These are phyloP conservation scores for Cranoglanis bouderius DNA, from an alignment of 2,113 vertebrate genomes.

Conservation along the genomic window DNA sequence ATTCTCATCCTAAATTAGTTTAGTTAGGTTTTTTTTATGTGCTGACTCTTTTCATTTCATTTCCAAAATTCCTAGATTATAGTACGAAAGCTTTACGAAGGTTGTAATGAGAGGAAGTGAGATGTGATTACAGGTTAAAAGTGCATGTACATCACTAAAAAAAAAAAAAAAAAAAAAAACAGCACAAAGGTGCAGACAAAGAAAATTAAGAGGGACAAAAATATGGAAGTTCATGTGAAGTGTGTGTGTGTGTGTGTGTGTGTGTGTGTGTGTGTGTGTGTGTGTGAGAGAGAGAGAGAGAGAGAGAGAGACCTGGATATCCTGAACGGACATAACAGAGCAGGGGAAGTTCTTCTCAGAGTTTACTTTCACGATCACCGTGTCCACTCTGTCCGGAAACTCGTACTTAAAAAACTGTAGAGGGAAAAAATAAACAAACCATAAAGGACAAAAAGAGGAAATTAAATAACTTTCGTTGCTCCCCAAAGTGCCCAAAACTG, in stretches of 20 bases:
- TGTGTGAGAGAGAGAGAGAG: conserved; percentile 6
- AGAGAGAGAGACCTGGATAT: conserved; percentile 83
- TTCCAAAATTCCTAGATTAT: background rate
- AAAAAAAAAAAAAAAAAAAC: too few relatives aligned
- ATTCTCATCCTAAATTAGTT: background rate
- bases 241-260: background rate
- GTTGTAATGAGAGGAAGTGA: background rate
- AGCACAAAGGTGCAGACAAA: background rate
- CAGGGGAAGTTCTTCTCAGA: conserved; percentile 90
- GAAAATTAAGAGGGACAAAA: background rate
- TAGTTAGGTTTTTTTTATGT: background rate
- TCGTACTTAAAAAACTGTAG: conserved; percentile 92
- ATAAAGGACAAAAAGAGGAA: background rate
- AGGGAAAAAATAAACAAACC: background rate
- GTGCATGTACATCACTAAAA: background rate
- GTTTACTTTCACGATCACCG: conserved; percentile 92
- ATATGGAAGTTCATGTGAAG: background rate
- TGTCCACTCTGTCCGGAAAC: conserved; percentile 87
- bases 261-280: background rate
- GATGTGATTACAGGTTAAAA: background rate
- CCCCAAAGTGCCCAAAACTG: background rate
- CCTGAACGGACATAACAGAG: conserved; percentile 95
- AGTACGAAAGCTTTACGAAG: background rate
- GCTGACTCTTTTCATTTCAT: background rate
- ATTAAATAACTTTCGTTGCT: background rate